Evolutionary conservation across 1,140 invertebrate species (phyloP), one percentile per base, ranked within the genome.

Genomic region (Caligus rogercresseyi): DNA sequence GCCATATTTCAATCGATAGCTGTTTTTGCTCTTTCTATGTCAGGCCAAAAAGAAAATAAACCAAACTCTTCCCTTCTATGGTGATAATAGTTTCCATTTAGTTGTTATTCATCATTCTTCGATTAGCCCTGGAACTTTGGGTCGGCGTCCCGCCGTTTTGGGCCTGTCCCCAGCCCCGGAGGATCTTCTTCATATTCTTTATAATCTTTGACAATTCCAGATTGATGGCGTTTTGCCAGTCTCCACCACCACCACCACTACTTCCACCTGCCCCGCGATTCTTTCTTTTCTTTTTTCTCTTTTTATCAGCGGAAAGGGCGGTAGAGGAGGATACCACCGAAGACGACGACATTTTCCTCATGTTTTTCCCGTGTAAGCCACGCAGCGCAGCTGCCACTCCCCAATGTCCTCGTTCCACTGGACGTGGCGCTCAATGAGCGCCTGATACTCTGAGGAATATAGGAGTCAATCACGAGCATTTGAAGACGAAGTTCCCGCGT

Each of bases 281-380:
- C n/a, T 43, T 43, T 43, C 31, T 7, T 43, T 43, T 43, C n/a
- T 43, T 43, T 43, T 43, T 43, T n/a, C n/a, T 43, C 31, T 43
- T n/a, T n/a, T n/a, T n/a, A n/a, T n/a, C n/a, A n/a, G n/a, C n/a
- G n/a, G n/a, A n/a, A n/a, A n/a, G n/a, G n/a, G n/a, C n/a, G n/a
- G n/a, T n/a, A n/a, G n/a, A n/a, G n/a, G n/a, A n/a, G n/a, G n/a
- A n/a, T n/a, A n/a, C n/a, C n/a, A n/a, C 68, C 4, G 23, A 11
- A 20, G 55, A 21, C 4, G 63, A 57, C 4, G 66, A 56, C 21
- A 66, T 66, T 70, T 89, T 89, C 20, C 86, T 76, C 89, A 98
- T 98, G 72, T 98, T 98, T 98, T 98, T 0, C 95, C 95, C 15
- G 93, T 95, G 72, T 98, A 98, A 0, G 95, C 95, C 1, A 98